A percentile compares a stretch with the other conserved stretches of the same genome.
Conservation (phyloP, 2,113 vertebrate genomes). For the cat (Felis catus) region DNA sequence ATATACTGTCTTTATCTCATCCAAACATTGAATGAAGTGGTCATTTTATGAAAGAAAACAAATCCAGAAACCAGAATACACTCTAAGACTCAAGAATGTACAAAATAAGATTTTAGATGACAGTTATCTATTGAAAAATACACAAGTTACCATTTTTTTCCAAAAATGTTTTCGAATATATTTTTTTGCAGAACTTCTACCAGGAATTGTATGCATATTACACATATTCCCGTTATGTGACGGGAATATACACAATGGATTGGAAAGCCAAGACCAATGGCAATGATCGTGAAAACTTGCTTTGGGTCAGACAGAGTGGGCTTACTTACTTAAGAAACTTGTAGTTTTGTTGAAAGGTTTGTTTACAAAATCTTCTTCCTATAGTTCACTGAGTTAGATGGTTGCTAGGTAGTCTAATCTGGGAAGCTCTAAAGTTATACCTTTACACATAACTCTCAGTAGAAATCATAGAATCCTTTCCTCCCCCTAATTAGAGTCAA, state of each 20-base stretch:
- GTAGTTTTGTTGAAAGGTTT: background rate
- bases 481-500: background rate
- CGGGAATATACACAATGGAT: background rate
- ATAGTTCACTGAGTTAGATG: background rate
- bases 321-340: background rate
- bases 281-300: background rate
- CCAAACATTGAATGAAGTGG: background rate
- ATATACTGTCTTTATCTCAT: background rate
- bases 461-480: background rate
- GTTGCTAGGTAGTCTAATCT: background rate
- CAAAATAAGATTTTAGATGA: background rate
- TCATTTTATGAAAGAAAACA: conserved; percentile 3
- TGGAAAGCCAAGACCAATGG: background rate
- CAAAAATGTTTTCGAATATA: background rate
- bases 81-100: background rate
- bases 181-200: background rate
- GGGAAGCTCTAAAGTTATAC: background rate
- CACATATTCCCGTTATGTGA: background rate
- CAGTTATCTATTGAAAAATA: background rate
- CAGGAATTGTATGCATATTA: background rate
- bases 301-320: background rate
- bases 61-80: background rate
- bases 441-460: background rate
- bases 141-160: background rate
- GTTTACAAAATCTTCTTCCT: background rate